Evolutionary conservation across 2,797 vertebrate species (phyloP).

Genomic region (Enteromius radiatus): DNA sequence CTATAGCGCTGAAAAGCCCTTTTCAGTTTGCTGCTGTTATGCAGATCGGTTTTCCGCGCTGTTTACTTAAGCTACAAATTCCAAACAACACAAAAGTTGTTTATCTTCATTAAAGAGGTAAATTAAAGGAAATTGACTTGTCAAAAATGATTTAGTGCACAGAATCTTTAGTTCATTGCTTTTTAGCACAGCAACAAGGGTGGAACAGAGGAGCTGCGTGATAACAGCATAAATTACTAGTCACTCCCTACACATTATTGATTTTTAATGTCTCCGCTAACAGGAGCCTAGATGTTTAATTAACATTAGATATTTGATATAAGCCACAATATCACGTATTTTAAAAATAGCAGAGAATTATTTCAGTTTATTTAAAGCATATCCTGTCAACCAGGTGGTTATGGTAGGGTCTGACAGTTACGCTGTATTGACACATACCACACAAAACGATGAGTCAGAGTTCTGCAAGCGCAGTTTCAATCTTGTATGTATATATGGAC

Average conservation of each 20-base stretch:
- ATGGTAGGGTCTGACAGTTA: not conserved
- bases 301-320: not conserved
- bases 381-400: not conserved
- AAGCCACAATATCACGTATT: not conserved
- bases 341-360: not conserved
- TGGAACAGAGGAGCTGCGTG: not conserved
- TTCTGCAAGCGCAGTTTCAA: not conserved
- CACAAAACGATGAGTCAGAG: constrained; percentile 4
- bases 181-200: constrained; percentile 5
- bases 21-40: constrained; percentile 9
- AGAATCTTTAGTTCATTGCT: constrained; percentile 30
- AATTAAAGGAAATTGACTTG: constrained; percentile 51
- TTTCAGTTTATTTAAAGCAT: not conserved
- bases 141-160: constrained; percentile 49
- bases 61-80: constrained; percentile 41
- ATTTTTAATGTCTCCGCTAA: not conserved
- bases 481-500: not conserved
- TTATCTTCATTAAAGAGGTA: constrained; percentile 51
- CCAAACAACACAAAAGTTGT: constrained; percentile 24
- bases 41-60: constrained; percentile 17
- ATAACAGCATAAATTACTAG: not conserved
- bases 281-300: not conserved
- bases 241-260: not conserved
- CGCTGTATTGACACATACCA: not conserved
- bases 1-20: not conserved